Percentiles rank a stretch among this genome's conserved stretches.
Conservation (phyloP, 92 coral and sea anemone genomes). For the Heliopora coerulea region DNA sequence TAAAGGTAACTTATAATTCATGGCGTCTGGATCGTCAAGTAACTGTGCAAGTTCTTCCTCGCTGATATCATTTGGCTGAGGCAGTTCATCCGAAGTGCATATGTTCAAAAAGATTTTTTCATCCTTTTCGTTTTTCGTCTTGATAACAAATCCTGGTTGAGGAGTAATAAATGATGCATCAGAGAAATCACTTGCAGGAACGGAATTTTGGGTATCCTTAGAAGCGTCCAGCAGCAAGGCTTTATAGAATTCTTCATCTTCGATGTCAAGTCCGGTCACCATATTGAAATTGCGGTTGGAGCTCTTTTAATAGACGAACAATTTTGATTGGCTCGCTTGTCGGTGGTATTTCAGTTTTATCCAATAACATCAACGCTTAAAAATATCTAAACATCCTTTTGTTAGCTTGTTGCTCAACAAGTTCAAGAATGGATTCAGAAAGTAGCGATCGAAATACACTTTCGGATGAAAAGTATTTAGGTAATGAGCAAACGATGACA, state of each 20-base stretch:
- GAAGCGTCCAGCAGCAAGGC: conserved; percentile 55
- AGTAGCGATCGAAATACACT: conserved; percentile 68
- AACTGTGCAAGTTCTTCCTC: conserved; percentile 72
- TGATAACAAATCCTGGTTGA: conserved; percentile 80
- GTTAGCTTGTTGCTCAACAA: too few relatives aligned
- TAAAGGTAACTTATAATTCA: conserved; percentile 80
- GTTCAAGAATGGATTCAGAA: conserved; percentile 44
- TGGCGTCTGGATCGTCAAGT: conserved; percentile 61
- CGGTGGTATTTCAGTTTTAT: not conserved
- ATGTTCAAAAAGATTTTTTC: conserved; percentile 86
- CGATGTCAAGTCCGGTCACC: conserved; percentile 70
- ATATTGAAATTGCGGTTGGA: conserved; percentile 47
- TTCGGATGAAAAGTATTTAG: conserved; percentile 89
- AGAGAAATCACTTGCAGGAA: conserved; percentile 3
- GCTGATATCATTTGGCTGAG: conserved; percentile 72
- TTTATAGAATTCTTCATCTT: conserved; percentile 78
- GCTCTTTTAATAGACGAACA: not conserved
- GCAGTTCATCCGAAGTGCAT: conserved; percentile 78
- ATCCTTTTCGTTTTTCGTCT: conserved; percentile 60
- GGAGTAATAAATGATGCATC: conserved; percentile 72
- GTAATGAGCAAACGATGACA: conserved; percentile 53
- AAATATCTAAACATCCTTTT: not conserved
- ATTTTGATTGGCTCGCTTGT: conserved; percentile 4
- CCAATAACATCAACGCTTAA: conserved; percentile 7
- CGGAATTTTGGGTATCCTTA: conserved; percentile 34